A percentile compares a stretch with the other conserved stretches of the same genome.
Conservation (phyloP, 1,140 invertebrate species). For the Phymorhynchus buccinoides region DNA sequence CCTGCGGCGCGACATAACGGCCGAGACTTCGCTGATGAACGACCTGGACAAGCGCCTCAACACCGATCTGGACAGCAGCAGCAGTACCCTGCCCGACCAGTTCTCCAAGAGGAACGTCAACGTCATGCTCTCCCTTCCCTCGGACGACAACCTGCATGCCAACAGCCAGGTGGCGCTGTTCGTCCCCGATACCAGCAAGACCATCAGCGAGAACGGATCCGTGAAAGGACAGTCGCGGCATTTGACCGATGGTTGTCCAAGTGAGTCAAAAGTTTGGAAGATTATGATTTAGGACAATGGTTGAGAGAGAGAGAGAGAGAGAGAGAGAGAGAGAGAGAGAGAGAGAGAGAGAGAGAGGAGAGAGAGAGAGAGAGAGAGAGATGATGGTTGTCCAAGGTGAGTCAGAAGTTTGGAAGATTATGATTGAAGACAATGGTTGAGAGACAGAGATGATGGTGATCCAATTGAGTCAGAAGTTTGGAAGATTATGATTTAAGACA, state of each 20-base stretch:
- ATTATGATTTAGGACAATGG: too few relatives aligned
- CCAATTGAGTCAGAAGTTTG: too few relatives aligned
- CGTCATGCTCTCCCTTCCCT: conserved; percentile 59
- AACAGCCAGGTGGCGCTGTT: conserved; percentile 54
- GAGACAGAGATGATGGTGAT: too few relatives aligned
- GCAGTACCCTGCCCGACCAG: conserved; percentile 53
- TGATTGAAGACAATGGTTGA: too few relatives aligned
- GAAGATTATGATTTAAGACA: too few relatives aligned
- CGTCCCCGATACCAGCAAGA: conserved; percentile 62
- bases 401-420: too few relatives aligned
- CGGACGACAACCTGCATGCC: conserved; percentile 63
- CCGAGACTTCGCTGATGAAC: conserved; percentile 71
- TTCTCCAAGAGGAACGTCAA: conserved; percentile 65
- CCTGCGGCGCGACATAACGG: conserved; percentile 68
- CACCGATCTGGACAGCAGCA: conserved; percentile 59
- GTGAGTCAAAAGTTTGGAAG: conserved; percentile 33
- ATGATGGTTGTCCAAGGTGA: too few relatives aligned
- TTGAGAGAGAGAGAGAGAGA: background rate
- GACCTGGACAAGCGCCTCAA: conserved; percentile 70
- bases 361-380: background rate
- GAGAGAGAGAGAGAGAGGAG: background rate
- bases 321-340: background rate
- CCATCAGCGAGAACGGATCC: conserved; percentile 65
- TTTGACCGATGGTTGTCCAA: conserved; percentile 38
- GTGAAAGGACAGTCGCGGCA: conserved; percentile 39